Conservation (phyloP, 2,888 invertebrate genomes). For the Notocelia uddmanniana region DNA sequence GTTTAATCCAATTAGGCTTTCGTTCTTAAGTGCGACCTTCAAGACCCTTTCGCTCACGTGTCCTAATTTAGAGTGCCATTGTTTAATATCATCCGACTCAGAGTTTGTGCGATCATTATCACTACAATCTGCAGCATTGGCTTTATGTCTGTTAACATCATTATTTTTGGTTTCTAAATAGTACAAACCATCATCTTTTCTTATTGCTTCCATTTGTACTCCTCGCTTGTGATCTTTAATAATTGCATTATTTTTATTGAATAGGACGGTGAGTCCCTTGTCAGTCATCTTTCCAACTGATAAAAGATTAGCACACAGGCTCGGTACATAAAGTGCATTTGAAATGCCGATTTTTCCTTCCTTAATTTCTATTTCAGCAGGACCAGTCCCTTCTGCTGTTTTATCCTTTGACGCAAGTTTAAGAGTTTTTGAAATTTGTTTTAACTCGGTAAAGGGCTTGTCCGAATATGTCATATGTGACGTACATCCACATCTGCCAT, state of each 20-base stretch:
- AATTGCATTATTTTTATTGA: slow-evolving; percentile 28
- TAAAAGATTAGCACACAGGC: slow-evolving; percentile 31
- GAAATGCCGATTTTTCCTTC: slow-evolving; percentile 13
- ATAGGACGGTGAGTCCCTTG: slow-evolving; percentile 21
- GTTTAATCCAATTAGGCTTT: too few relatives aligned
- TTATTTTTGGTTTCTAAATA: background rate
- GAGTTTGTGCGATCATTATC: too few relatives aligned
- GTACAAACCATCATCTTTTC: too few relatives aligned
- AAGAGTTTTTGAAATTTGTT: background rate
- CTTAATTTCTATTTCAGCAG: too few relatives aligned
- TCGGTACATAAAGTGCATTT: slow-evolving; percentile 30
- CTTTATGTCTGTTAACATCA: background rate
- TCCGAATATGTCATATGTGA: background rate
- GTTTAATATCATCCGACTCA: too few relatives aligned
- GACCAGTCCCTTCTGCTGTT: too few relatives aligned
- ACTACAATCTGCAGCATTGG: background rate
- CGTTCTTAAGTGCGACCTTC: too few relatives aligned
- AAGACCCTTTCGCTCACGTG: too few relatives aligned
- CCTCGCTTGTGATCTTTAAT: too few relatives aligned
- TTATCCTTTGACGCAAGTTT: background rate
- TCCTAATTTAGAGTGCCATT: too few relatives aligned
- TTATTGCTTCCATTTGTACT: too few relatives aligned
- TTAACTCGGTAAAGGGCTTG: background rate
- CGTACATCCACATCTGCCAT: too few relatives aligned
- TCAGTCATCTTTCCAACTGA: slow-evolving; percentile 39